Evolutionary conservation across 2,888 invertebrate species (phyloP).

Genomic region (Hemaris fuciformis): DNA sequence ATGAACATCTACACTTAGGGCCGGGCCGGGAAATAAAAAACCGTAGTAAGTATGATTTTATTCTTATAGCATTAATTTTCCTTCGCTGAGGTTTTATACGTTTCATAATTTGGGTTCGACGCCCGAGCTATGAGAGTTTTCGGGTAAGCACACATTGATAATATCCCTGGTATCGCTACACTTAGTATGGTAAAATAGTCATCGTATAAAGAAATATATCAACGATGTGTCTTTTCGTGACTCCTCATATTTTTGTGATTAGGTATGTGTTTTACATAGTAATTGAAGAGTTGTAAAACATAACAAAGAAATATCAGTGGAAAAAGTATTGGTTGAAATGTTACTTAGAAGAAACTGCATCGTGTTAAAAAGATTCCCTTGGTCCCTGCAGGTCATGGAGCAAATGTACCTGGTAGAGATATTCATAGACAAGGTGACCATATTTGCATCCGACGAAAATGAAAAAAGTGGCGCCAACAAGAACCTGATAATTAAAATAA

Average conservation of each 20-base stretch:
- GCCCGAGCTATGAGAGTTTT: too few species aligned
- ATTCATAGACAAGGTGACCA: constrained; percentile 76
- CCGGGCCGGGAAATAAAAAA: constrained; percentile 32
- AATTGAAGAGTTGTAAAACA: too few species aligned
- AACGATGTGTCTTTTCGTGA: too few species aligned
- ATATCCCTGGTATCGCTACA: too few species aligned
- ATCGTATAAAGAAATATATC: too few species aligned
- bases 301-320: background rate
- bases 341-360: constrained; percentile 34
- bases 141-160: too few species aligned
- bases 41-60: constrained; percentile 49
- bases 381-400: constrained; percentile 77
- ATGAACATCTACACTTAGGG: constrained; percentile 47
- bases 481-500: constrained; percentile 68
- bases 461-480: constrained; percentile 58
- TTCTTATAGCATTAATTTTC: background rate
- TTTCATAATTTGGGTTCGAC: too few species aligned
- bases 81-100: background rate
- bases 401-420: constrained; percentile 81
- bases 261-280: too few species aligned
- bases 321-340: constrained; percentile 13
- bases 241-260: too few species aligned
- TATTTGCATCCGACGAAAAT: constrained; percentile 54
- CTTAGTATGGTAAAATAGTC: too few species aligned
- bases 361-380: constrained; percentile 32